Percentiles rank a stretch among this genome's conserved stretches.
phyloP scores from a whole-genome alignment of 2,797 vertebrate genomes.

The Meriones psammophilus region DNA sequence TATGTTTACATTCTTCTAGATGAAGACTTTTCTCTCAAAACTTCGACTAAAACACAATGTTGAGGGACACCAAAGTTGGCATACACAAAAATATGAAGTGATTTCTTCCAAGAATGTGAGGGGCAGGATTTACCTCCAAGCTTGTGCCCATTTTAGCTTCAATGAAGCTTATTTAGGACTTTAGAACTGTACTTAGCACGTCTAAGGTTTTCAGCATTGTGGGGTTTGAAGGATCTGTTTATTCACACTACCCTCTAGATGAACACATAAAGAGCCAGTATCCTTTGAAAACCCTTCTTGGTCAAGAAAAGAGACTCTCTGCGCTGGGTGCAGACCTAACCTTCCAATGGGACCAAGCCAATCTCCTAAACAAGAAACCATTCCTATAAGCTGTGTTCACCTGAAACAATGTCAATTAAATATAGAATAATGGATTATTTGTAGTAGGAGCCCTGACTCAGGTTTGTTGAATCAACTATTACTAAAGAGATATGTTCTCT shows the following conservation, averaged over 20 bases:
- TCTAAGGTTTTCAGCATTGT: not conserved
- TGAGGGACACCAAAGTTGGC: not conserved
- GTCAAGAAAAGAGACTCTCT: not conserved
- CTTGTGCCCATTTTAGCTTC: not conserved
- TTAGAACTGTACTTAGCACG: not conserved
- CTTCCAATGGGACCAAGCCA: not conserved
- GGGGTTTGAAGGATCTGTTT: not conserved
- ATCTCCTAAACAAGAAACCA: not conserved
- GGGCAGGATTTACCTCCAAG: not conserved
- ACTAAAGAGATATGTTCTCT: not conserved
- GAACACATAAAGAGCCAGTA: not conserved
- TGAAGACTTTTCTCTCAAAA: slow-evolving; percentile 26
- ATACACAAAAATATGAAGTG: not conserved
- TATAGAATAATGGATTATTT: not conserved
- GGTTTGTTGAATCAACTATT: not conserved
- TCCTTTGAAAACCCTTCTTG: not conserved
- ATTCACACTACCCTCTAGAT: not conserved
- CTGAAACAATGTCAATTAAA: not conserved
- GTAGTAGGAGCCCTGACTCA: not conserved
- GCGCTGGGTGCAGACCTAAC: not conserved
- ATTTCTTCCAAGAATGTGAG: not conserved
- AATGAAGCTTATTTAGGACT: not conserved
- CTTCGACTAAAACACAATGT: not conserved
- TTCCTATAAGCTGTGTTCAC: not conserved
- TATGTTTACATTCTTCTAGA: not conserved